These are phyloP conservation scores for Halcyon senegalensis DNA, from an alignment of 2,113 vertebrate species.

Conservation along the genomic window DNA sequence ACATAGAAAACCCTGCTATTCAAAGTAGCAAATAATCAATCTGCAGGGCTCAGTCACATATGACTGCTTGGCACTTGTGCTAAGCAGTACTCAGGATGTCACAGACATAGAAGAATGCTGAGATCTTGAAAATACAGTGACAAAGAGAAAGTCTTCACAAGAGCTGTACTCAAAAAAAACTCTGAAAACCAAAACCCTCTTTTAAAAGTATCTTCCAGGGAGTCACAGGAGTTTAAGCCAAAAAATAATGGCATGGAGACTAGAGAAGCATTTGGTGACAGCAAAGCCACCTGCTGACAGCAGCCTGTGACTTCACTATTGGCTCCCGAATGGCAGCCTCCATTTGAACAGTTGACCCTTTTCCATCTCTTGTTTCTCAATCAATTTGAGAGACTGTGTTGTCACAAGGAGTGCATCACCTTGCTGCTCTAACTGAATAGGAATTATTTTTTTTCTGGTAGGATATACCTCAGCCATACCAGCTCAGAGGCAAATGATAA, in stretches of 20 bases:
- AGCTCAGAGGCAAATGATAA: neutral
- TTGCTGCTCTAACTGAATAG: neutral
- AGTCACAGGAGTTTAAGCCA: neutral
- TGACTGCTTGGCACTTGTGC: neutral
- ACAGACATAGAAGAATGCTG: neutral
- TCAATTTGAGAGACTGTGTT: neutral
- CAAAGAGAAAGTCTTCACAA: neutral
- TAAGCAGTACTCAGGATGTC: neutral
- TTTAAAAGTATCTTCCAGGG: neutral
- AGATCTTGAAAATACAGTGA: neutral
- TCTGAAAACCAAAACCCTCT: neutral
- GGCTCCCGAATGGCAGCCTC: neutral
- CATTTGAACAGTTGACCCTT: neutral
- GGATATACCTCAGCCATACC: neutral
- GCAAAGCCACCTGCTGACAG: neutral
- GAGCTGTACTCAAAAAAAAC: neutral
- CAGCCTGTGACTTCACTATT: neutral
- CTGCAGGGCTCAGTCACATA: neutral
- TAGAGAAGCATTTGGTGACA: neutral
- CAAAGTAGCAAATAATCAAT: neutral
- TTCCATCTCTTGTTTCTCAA: neutral
- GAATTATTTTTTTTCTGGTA: neutral
- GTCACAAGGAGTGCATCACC: neutral
- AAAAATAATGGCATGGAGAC: neutral
- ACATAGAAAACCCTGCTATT: neutral